These are phyloP conservation scores for Drosophila grimshawi DNA, from an alignment of 1,140 invertebrate species.

Conservation along the genomic window DNA sequence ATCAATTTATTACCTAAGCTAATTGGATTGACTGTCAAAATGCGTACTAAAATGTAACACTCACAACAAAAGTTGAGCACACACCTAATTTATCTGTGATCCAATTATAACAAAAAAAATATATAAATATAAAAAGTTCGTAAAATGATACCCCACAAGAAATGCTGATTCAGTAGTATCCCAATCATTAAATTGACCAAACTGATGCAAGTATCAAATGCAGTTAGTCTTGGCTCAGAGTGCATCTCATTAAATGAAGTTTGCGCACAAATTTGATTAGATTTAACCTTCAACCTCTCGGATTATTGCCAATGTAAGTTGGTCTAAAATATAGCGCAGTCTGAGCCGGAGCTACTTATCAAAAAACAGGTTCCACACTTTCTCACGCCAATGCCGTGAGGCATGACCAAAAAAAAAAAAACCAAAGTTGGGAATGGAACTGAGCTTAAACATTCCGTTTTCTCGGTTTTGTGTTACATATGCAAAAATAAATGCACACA, in stretches of 20 bases:
- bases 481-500: slow-evolving; percentile 30
- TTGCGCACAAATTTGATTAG: slow-evolving; percentile 47
- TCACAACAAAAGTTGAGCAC: slow-evolving; percentile 22
- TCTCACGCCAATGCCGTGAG: slow-evolving; percentile 74
- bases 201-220: slow-evolving; percentile 41
- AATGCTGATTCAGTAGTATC: slow-evolving; percentile 11
- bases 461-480: slow-evolving; percentile 24
- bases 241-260: slow-evolving; percentile 51
- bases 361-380: slow-evolving; percentile 72
- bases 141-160: slow-evolving; percentile 10
- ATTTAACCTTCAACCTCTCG: slow-evolving; percentile 9
- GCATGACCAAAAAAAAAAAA: slow-evolving; percentile 50
- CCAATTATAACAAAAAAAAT: slow-evolving; percentile 38
- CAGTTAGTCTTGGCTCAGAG: slow-evolving; percentile 18
- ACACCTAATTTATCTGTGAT: slow-evolving; percentile 24
- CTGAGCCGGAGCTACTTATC: slow-evolving; percentile 5
- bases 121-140: background rate
- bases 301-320: background rate
- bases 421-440: slow-evolving; percentile 39
- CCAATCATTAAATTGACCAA: slow-evolving; percentile 27
- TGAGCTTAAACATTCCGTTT: slow-evolving; percentile 8
- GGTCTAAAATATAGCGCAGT: background rate
- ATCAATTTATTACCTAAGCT: slow-evolving; percentile 41
- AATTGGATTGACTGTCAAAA: slow-evolving; percentile 44
- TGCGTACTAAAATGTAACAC: slow-evolving; percentile 11